Conservation (phyloP, 2,797 vertebrate genomes). For the Gila robusta region DNA sequence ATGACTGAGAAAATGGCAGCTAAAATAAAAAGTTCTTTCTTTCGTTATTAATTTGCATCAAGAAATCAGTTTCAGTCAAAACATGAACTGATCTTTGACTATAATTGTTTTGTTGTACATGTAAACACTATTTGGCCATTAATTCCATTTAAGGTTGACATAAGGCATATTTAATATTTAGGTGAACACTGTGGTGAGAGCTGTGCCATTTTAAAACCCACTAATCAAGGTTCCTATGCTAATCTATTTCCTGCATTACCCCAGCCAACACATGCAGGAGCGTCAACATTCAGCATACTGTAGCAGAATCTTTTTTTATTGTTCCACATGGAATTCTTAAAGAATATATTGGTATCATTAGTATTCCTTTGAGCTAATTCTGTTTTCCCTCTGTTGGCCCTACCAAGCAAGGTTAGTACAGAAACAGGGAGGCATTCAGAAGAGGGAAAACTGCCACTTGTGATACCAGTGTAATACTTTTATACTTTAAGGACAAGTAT, state of each 20-base stretch:
- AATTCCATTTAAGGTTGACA: not conserved
- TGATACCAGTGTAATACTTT: not conserved
- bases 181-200: not conserved
- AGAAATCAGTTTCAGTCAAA: not conserved
- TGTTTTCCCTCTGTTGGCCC: slow-evolving; percentile 49
- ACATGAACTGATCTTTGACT: not conserved
- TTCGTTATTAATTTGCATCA: not conserved
- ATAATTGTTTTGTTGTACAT: not conserved
- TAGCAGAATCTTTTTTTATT: not conserved
- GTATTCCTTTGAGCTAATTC: slow-evolving; percentile 75
- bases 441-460: slow-evolving; percentile 42
- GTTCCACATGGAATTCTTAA: slow-evolving; percentile 44
- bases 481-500: not conserved
- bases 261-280: slow-evolving; percentile 17
- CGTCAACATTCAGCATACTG: not conserved
- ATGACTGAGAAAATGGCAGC: not conserved
- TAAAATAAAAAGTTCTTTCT: not conserved
- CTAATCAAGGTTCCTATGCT: slow-evolving; percentile 13
- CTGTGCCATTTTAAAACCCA: slow-evolving; percentile 9
- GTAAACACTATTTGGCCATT: not conserved
- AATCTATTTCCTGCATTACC: slow-evolving; percentile 28
- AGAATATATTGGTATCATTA: slow-evolving; percentile 72
- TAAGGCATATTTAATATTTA: not conserved
- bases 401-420: slow-evolving; percentile 55
- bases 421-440: slow-evolving; percentile 42